Conservation (phyloP, 2,113 vertebrate genomes). For the Entomyzon cyanotis region DNA sequence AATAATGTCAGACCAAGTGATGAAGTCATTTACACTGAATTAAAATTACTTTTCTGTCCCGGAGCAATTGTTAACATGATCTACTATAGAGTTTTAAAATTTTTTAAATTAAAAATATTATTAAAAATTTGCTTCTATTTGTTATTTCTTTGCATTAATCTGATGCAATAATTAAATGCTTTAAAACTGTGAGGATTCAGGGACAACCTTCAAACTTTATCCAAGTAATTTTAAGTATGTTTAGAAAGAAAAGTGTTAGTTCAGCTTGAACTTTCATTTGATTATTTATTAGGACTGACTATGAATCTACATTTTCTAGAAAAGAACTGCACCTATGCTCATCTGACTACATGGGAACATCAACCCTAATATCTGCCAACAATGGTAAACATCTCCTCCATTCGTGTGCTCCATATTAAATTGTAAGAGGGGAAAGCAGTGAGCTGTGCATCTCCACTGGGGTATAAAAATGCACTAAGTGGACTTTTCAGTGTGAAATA, state of each 20-base stretch:
- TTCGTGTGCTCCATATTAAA: not conserved
- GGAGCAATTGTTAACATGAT: not conserved
- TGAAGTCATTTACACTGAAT: not conserved
- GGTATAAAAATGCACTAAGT: not conserved
- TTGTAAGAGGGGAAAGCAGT: not conserved
- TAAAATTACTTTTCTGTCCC: not conserved
- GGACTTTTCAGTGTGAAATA: not conserved
- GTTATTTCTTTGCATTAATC: not conserved
- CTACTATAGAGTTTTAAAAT: not conserved
- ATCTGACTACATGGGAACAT: not conserved
- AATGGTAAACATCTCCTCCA: not conserved
- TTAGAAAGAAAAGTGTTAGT: not conserved
- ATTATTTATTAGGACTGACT: not conserved
- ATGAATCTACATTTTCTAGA: not conserved
- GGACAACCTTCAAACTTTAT: not conserved
- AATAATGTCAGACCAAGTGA: not conserved
- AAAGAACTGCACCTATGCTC: not conserved
- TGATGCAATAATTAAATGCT: not conserved
- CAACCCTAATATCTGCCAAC: not conserved
- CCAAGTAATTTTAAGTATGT: not conserved
- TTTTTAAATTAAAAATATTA: not conserved
- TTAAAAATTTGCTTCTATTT: not conserved
- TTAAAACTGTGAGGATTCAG: not conserved
- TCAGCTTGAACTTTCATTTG: not conserved
- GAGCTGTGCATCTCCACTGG: not conserved